phyloP scores from a whole-genome alignment of 1,140 invertebrate genomes.

The Bombus vancouverensis region DNA sequence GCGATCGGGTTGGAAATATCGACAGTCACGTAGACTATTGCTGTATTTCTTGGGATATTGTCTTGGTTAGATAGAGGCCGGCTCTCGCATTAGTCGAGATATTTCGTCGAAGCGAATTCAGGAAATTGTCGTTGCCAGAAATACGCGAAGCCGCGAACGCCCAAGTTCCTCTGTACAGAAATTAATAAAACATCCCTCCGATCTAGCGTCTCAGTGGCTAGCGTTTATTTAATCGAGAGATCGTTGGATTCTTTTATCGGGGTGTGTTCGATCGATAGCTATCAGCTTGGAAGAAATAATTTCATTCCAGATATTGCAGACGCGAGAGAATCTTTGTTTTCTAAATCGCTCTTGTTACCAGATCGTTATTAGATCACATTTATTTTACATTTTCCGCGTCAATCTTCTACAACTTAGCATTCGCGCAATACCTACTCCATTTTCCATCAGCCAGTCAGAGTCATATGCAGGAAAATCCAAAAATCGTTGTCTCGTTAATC shows the following conservation, averaged over 20 bases:
- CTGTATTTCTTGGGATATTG: conserved; percentile 28
- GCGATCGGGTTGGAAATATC: conserved; percentile 27
- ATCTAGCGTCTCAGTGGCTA: too few species aligned
- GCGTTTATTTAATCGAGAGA: conserved; percentile 1
- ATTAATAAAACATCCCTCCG: conserved; percentile 22
- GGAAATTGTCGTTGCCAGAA: background rate
- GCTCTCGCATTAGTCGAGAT: background rate
- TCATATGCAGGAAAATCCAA: too few species aligned
- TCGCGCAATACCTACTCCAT: too few species aligned
- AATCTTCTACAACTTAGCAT: too few species aligned
- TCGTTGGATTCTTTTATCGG: background rate
- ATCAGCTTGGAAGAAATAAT: background rate
- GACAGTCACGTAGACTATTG: conserved; percentile 46
- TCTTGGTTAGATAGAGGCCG: background rate
- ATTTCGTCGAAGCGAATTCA: background rate
- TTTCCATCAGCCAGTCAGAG: background rate
- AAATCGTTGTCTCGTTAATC: background rate
- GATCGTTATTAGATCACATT: too few species aligned
- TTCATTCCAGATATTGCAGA: background rate
- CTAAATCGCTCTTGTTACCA: too few species aligned
- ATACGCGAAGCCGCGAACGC: background rate
- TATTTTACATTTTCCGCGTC: too few species aligned
- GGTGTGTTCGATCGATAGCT: background rate
- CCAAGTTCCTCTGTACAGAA: background rate
- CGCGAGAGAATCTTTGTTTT: background rate